A percentile compares a stretch with the other conserved stretches of the same genome.
phyloP scores from a whole-genome alignment of 2,113 vertebrate genomes.

The Cisticola juncidis region DNA sequence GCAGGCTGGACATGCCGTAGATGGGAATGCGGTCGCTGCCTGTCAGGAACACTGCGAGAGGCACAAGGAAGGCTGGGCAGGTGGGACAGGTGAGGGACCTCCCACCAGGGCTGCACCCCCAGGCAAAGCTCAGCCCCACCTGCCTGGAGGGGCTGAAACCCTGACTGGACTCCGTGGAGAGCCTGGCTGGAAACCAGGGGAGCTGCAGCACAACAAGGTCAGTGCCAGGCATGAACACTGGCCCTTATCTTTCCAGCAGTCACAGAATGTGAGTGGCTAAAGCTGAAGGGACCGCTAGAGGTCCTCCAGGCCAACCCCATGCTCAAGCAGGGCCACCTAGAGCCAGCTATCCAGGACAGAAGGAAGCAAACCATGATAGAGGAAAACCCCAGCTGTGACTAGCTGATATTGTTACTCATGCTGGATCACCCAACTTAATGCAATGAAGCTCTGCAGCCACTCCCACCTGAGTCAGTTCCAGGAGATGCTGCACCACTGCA shows the following conservation, averaged over 20 bases:
- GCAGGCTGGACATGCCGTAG: constrained; percentile 94
- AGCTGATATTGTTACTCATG: not conserved
- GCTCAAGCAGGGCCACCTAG: not conserved
- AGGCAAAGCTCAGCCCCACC: not conserved
- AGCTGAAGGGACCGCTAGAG: not conserved
- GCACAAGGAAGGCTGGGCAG: not conserved
- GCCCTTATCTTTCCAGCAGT: not conserved
- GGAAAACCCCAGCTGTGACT: not conserved
- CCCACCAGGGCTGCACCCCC: fast-evolving
- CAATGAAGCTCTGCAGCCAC: not conserved
- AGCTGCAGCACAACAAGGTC: not conserved
- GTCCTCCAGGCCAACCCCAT: not conserved
- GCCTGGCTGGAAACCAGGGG: not conserved
- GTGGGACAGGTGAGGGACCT: not conserved
- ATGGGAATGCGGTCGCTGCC: constrained; percentile 98
- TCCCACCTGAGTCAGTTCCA: not conserved
- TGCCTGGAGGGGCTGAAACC: fast-evolving
- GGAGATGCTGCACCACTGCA: not conserved
- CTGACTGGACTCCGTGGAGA: fast-evolving
- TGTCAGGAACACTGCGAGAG: constrained; percentile 88
- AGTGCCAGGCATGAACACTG: fast-evolving
- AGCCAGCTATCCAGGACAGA: not conserved
- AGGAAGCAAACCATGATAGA: fast-evolving
- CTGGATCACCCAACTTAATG: not conserved
- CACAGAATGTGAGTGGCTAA: not conserved